Conservation (phyloP, 2,888 invertebrate genomes). For the Aleiodes leptofemur region DNA sequence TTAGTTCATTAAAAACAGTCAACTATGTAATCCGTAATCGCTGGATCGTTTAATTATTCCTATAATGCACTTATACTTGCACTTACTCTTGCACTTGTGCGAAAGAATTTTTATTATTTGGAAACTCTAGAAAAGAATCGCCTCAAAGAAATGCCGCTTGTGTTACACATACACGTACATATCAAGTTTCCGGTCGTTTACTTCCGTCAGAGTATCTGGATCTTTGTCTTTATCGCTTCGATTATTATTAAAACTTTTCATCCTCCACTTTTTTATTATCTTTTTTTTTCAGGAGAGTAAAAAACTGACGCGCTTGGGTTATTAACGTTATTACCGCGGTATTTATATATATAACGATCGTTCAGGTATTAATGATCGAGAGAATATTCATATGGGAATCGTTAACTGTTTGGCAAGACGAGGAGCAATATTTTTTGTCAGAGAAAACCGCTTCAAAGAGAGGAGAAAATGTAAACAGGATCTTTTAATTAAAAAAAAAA, state of each 20-base stretch:
- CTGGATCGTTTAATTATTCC: slow-evolving; percentile 50
- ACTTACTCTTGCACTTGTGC: not conserved
- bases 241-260: slow-evolving; percentile 43
- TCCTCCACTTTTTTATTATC: not conserved
- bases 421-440: slow-evolving; percentile 39
- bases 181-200: slow-evolving; percentile 61
- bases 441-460: slow-evolving; percentile 62
- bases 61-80: slow-evolving; percentile 18
- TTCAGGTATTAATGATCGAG: slow-evolving; percentile 32
- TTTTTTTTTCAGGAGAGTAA: slow-evolving; percentile 37
- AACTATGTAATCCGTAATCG: slow-evolving; percentile 53
- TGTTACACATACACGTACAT: slow-evolving; percentile 39
- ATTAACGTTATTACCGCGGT: slow-evolving; percentile 63
- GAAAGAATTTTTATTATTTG: slow-evolving; percentile 22
- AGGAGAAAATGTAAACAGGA: slow-evolving; percentile 35
- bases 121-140: not conserved
- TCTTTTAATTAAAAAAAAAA: too few species aligned
- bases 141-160: slow-evolving; percentile 61
- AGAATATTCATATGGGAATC: slow-evolving; percentile 17
- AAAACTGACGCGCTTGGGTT: slow-evolving; percentile 52
- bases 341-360: slow-evolving; percentile 41
- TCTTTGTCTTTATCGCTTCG: slow-evolving; percentile 36
- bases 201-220: slow-evolving; percentile 50
- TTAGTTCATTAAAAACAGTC: slow-evolving; percentile 52
- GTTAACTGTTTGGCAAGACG: slow-evolving; percentile 50